Conservation (phyloP, 2,113 vertebrate genomes). For the Tupaia chinensis region DNA sequence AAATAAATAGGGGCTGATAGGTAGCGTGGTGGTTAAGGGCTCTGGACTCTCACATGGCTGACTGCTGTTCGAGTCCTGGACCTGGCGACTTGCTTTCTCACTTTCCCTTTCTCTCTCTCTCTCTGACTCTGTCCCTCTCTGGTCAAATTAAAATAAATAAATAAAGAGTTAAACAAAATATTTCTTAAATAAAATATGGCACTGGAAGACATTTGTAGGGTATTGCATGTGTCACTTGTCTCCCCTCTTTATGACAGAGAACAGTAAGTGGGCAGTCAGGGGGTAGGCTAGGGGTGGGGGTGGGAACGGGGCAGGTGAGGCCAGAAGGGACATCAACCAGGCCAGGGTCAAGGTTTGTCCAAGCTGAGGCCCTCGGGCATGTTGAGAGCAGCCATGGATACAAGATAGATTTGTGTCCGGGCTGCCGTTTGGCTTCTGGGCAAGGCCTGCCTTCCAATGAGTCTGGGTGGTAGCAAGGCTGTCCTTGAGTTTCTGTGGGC, state of each 20-base stretch:
- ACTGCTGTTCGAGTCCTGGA: no score
- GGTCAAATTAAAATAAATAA: no score
- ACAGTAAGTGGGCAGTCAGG: not conserved
- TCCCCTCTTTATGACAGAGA: not conserved
- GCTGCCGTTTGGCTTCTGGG: not conserved
- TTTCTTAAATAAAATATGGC: not conserved
- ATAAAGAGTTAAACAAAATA: no score
- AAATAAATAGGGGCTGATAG: no score
- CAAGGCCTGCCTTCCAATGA: fast-evolving
- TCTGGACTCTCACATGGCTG: no score
- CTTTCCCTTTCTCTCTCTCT: no score
- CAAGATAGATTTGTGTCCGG: not conserved
- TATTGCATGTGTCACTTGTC: not conserved
- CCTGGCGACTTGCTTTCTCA: no score
- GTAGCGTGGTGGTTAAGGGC: no score
- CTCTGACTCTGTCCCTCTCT: no score
- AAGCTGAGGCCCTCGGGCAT: not conserved
- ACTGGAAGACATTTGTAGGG: not conserved
- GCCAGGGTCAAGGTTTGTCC: not conserved
- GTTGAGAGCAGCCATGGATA: not conserved
- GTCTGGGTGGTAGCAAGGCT: not conserved
- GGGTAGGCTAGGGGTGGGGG: not conserved
- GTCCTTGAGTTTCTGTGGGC: not conserved
- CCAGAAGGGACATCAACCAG: not conserved
- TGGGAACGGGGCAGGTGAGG: not conserved